Evolutionary conservation across 1,140 invertebrate species (phyloP), one percentile per base, ranked within the genome.

Genomic region (Ostrea edulis): DNA sequence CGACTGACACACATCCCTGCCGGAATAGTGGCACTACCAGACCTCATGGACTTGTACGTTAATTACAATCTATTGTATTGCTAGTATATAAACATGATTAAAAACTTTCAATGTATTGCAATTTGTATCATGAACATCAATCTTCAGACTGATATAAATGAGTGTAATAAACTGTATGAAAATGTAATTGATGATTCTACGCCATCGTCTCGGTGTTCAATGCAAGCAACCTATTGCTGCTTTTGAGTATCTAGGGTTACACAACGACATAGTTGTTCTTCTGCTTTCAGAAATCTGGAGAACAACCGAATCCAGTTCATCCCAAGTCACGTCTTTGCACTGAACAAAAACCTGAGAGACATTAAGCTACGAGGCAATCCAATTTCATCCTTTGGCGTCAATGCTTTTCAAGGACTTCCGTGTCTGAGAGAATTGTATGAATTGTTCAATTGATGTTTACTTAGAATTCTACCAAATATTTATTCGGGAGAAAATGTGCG

Each of bases 391-490:
- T 90, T 95, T 12, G 92, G 91, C 11, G 82, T 44, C 2, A 86
- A 92, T 29, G 93, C 94, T 44, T 95, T 95, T 86, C 88, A 90
- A 35, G 84, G 93, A 58, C 87, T 95, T 12, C 94, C 94, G 2
- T 89, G 89, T 17, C 89, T 95, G 20, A 91, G 93, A 82, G 92
- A 95, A 90, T 87, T 95, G 94, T 95, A 91, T 92, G 94, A 94
- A 22, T 86, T 54, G 11, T 8, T 58, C 52, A 62, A 20, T 62
- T 20, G 55, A 12, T 20, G 14, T 20, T n/a, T 7, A 20, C 5
- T 62, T 20, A 62, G 20, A 62, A 20, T 20, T 20, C 20, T 62
- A 62, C n/a, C 14, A 62, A 62, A 20, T 62, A 62, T 20, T 20
- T n/a, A 62, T n/a, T 20, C 55, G 17, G 14, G 35, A 2, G 35